Percentiles rank a stretch among this genome's conserved stretches.
Conservation (phyloP, 2,113 vertebrate genomes). For the Struthidea cinerea region DNA sequence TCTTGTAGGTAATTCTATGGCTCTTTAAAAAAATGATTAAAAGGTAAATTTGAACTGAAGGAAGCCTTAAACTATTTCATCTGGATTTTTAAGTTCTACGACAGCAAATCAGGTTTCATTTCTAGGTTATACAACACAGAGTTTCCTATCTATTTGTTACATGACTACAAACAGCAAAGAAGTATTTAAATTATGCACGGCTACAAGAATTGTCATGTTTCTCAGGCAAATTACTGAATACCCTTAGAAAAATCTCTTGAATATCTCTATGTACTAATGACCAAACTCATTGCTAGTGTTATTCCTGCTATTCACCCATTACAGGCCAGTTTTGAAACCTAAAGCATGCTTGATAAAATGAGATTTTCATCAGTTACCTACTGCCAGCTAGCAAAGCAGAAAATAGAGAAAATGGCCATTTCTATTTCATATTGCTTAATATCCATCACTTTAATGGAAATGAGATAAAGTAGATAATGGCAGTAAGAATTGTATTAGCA, state of each 20-base stretch:
- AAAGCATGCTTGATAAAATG: neutral
- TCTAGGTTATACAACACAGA: neutral
- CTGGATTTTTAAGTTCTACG: neutral
- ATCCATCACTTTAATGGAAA: slow-evolving; percentile 64
- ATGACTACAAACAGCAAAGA: neutral
- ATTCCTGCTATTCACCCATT: neutral
- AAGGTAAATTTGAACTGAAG: neutral
- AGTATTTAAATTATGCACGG: neutral
- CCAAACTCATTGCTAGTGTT: neutral
- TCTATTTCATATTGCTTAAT: slow-evolving; percentile 47
- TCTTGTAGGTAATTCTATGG: neutral
- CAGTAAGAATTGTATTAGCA: slow-evolving; percentile 45
- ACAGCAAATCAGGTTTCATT: neutral
- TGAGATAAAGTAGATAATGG: slow-evolving; percentile 53
- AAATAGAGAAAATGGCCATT: slow-evolving; percentile 45
- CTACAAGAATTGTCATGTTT: neutral
- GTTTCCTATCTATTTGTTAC: neutral
- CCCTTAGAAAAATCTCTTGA: neutral
- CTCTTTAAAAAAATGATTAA: neutral
- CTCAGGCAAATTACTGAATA: neutral
- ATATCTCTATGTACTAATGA: neutral
- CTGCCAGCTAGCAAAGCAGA: slow-evolving; percentile 34
- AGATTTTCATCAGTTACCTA: neutral
- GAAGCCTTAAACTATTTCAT: neutral
- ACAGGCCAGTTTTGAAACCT: neutral